Percentiles rank a stretch among this genome's conserved stretches.
Evolutionary conservation across 1,140 invertebrate species (phyloP).

Genomic region (Panagrolaimus sp.): DNA sequence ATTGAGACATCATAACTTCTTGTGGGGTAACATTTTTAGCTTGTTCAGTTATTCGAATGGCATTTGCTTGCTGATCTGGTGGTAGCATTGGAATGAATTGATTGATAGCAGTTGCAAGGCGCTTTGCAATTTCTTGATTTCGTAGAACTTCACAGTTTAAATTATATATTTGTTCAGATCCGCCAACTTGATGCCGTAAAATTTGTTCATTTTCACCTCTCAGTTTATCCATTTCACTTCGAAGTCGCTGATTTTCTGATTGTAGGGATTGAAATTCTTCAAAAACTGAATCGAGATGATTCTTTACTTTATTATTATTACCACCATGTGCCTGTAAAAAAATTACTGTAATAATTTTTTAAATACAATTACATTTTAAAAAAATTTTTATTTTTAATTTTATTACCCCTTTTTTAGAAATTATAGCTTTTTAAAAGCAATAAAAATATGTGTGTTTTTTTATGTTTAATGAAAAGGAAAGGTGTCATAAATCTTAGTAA

Average conservation of each 20-base stretch:
- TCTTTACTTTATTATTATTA: neutral
- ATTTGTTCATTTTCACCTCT: neutral
- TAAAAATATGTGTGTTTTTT: no score
- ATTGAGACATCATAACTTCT: conserved; percentile 35
- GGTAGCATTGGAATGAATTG: conserved; percentile 69
- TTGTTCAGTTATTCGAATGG: conserved; percentile 90
- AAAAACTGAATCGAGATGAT: neutral
- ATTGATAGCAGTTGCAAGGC: neutral
- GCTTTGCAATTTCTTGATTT: neutral
- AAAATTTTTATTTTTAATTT: no score
- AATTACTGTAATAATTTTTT: no score
- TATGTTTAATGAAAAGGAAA: no score
- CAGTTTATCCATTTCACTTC: neutral
- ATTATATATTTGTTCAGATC: neutral
- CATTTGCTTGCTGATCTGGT: conserved; percentile 85
- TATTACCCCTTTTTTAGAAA: no score
- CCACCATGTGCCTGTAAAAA: neutral
- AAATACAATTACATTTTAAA: no score
- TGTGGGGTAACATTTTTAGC: conserved; percentile 89
- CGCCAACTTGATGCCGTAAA: neutral
- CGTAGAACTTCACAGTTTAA: neutral
- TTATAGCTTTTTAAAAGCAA: no score
- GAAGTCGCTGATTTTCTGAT: neutral
- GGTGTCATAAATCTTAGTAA: no score
- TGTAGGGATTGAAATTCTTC: neutral